A percentile compares a stretch with the other conserved stretches of the same genome.
Evolutionary conservation across 2,888 invertebrate genomes (phyloP).

Genomic region (Pseudococcus jackbeardsleyi): DNA sequence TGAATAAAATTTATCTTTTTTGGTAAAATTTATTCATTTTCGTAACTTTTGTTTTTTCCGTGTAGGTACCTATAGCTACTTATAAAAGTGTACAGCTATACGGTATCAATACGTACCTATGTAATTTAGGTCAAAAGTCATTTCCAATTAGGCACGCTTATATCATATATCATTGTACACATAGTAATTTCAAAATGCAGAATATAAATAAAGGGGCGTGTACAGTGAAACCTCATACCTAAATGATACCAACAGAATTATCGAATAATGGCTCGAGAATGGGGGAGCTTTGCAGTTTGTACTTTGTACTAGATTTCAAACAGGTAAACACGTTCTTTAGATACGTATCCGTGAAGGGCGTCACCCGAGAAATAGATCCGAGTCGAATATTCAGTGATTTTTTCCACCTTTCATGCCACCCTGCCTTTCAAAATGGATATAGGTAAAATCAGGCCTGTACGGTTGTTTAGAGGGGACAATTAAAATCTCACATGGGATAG

Average conservation of each 20-base stretch:
- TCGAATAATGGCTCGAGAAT: neutral
- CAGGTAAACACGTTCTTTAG: neutral
- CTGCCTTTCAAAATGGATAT: too few species aligned
- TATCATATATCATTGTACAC: neutral
- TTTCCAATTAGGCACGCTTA: neutral
- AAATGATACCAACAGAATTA: neutral
- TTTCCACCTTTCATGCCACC: neutral
- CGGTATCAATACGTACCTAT: too few species aligned
- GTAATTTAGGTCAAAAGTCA: neutral
- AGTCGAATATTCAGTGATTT: neutral
- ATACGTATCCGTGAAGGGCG: neutral
- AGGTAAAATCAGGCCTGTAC: too few species aligned
- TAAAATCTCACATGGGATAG: too few species aligned
- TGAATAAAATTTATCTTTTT: too few species aligned
- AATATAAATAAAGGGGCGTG: constrained; percentile 1
- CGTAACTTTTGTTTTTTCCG: too few species aligned
- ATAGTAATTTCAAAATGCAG: neutral
- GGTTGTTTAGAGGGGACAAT: too few species aligned
- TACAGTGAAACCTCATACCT: neutral
- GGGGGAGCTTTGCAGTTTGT: too few species aligned
- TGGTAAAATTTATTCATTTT: too few species aligned
- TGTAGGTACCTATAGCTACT: too few species aligned
- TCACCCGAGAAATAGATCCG: neutral
- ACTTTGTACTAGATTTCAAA: neutral
- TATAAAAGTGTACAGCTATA: too few species aligned